Base-by-base conservation (phyloP, 2,797 vertebrate genomes). In the Danionella dracula region DNA sequence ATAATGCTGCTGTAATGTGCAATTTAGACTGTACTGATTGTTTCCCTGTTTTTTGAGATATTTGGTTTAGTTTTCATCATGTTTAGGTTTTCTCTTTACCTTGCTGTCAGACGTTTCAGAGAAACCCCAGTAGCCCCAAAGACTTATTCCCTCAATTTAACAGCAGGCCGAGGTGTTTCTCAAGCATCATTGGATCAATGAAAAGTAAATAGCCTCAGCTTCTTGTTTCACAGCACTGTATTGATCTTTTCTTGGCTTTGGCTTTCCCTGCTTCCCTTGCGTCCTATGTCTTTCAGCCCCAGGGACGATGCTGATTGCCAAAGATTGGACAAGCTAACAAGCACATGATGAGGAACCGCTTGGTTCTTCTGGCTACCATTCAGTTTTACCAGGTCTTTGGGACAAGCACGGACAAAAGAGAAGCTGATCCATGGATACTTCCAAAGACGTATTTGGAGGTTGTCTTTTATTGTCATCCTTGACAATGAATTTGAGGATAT, bases 261-360 rank as follows among this genome's bases (percentile, higher is more conserved):
- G 92, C 92, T 94, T 94, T 88, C 86, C 84, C 73, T 68, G 63
- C 93, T 93, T 90, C 84, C 90, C 89, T 86, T 83, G 82, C 82
- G 62, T 91, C 91, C 93, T 87, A 85, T 93, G 90, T 94, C 94
- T 98, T 92, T 95, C 92, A 93, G 91, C 94, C 94, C 94, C 85
- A 89, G 95, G 94, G 96, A 97, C 91, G 77, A 84, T 87, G 91
- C 92, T 95, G 93, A 98, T 98, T 95, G 96, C 93, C 92, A 94
- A 93, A 97, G 95, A 97, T 96, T 95, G 94, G 93, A 97, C 95
- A 97, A 93, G 92, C 94, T 98, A 97, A 98, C 93, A 94, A 98
- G 92, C 90, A 78, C 93, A 93, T 94, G 93, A 93, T 95, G 92
- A 96, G 93, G 90, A 94, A 89, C 87, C 82, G 49, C 84, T 93